Evolutionary conservation across 1,140 invertebrate genomes (phyloP), one percentile per base, ranked within the genome.

Genomic region (Oreohelix idahoensis): DNA sequence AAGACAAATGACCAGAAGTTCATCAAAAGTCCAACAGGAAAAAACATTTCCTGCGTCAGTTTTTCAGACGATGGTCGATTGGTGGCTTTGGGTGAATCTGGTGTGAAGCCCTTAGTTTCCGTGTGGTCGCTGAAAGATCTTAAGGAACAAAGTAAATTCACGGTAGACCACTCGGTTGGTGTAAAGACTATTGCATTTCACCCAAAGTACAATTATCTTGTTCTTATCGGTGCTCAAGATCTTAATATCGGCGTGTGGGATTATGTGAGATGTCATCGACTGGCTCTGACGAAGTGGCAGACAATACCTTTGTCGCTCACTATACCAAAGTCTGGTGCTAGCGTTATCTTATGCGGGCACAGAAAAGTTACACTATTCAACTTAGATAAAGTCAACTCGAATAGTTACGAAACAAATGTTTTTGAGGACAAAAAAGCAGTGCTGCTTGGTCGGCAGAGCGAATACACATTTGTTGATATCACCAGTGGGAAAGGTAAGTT

Each of bases 401-500:
- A 51, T 32, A 17, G 0, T 17, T 58, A 82, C 51, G 80, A 82
- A 51, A 82, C 80, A n/a, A 82, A 82, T 29, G 71, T 75, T 2
- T 58, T 82, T 17, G 29, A 74, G 49, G 80, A 82, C 11, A 82
- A 36, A 36, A 73, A 63, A 39, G 71, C 80, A 8, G 80, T 82
- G 17, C 36, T 82, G 45, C 51, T 82, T 10, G 80, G 80, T n/a
- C 36, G 51, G 20, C 80, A 82, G 32, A 75, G 80, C 29, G 71
- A 82, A 26, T 82, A 82, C 38, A 82, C 80, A 36, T 82, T 82
- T 29, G 71, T 82, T 15, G 80, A 82, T 66, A 75, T 82, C 35
- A 66, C 39, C 26, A 82, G 80, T 51, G 80, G 80, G 4, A 32
- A 58, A 11, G 51, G 51, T 0, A 73, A 75, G n/a, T 51, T 51